These are phyloP conservation scores for Protodeltote pygarga DNA, from an alignment of 2,888 invertebrate species.

Conservation along the genomic window DNA sequence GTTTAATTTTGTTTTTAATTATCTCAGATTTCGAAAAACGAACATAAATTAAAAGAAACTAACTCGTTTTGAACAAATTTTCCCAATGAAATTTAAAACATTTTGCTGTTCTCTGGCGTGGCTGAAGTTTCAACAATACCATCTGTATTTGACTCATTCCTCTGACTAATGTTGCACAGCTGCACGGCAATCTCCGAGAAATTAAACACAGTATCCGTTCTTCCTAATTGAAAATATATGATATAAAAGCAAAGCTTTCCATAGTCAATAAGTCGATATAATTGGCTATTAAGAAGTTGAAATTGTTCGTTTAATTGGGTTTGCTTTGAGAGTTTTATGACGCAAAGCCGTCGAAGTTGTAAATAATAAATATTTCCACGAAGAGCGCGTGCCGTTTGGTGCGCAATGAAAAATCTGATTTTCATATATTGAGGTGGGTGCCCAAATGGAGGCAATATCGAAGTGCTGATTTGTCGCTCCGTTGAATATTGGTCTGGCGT, in stretches of 20 bases:
- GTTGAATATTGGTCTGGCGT: conserved; percentile 82
- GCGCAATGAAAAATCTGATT: conserved; percentile 79
- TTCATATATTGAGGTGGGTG: conserved; percentile 79
- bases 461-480: conserved; percentile 85
- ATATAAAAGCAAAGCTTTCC: conserved; percentile 52
- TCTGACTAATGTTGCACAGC: conserved; percentile 23
- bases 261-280: conserved; percentile 61
- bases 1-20: conserved; percentile 9
- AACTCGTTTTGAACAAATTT: conserved; percentile 24
- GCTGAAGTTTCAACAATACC: conserved; percentile 34
- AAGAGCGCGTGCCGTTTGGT: conserved; percentile 38
- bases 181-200: conserved; percentile 18
- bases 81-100: conserved; percentile 31
- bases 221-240: conserved; percentile 31
- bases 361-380: conserved; percentile 57
- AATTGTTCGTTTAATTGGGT: conserved; percentile 65
- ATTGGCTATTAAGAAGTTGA: conserved; percentile 67
- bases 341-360: conserved; percentile 48
- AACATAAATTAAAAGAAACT: conserved; percentile 28
- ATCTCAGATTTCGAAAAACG: conserved; percentile 14
- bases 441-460: conserved; percentile 85
- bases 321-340: conserved; percentile 52
- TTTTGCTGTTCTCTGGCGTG: conserved; percentile 8
- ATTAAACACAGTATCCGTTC: conserved; percentile 19
- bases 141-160: conserved; percentile 29